Base-by-base conservation (phyloP, 1,140 invertebrate genomes). In the Armadillidium nasatum region DNA sequence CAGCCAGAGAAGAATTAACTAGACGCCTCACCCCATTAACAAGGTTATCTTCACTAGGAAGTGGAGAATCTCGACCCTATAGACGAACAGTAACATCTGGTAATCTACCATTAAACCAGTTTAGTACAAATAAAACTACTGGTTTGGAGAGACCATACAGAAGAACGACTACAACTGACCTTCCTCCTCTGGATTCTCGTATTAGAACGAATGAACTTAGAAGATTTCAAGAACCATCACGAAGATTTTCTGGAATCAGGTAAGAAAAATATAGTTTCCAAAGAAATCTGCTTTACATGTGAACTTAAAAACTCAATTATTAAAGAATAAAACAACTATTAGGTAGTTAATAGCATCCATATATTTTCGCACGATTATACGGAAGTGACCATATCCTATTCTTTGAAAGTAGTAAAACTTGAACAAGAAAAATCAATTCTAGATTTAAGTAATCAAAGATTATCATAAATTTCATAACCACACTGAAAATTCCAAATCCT, bases 21-120 rank as follows among this genome's bases (percentile, higher is more conserved):
- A 72, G 80, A 15, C 77, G 80, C 23, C 76, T 81, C 10, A 81
- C 80, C 19, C 80, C 76, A 22, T 75, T 81, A 44, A 81, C 79
- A 13, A 77, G 79, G 3, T 70, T 81, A n/a, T 78, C 79, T 46
- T 75, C 72, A 13, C 73, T 74, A 21, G 75, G 79, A 19, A 71
- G 73, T 43, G n/a, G 71, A 11, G 67, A 71, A 33, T 54, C 75
- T 33, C 71, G 74, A 50, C 72, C 75, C 7, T 81, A 81, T 50
- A 76, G 80, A 3, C 77, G 80, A 15, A 81, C 80, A 22, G 74
- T 72, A n/a, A 81, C 80, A 15, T 77, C 77, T 21, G 77, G 80
- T 11, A 72, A 70, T 10, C 70, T 81, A 50, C 54, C 13, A 44
- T 68, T 54, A 75, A 75, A 71, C 15, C 33, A 72, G 44, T n/a